A percentile compares a stretch with the other conserved stretches of the same genome.
These are phyloP conservation scores for Catharus fuscescens DNA, from an alignment of 2,113 vertebrate genomes.

Conservation along the genomic window DNA sequence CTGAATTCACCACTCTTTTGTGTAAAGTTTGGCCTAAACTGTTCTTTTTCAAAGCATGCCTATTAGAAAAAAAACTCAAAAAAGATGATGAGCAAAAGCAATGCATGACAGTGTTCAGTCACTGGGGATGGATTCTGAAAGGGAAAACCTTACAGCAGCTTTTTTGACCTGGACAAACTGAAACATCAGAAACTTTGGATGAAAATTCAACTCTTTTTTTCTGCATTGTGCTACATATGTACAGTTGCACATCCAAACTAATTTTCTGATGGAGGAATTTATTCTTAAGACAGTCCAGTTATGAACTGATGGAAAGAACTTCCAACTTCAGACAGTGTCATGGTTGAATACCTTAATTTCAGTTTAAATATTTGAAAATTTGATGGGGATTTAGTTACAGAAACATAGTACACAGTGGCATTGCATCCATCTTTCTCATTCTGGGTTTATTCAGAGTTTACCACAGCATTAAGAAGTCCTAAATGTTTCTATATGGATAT, in stretches of 20 bases:
- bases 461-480: not conserved
- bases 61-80: not conserved
- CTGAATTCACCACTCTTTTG: not conserved
- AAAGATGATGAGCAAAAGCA: not conserved
- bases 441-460: not conserved
- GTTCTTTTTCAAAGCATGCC: accelerated
- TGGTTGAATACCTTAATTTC: not conserved
- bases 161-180: not conserved
- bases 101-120: not conserved
- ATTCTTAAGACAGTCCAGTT: not conserved
- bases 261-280: not conserved
- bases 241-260: not conserved
- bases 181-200: not conserved
- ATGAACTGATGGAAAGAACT: not conserved
- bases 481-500: not conserved
- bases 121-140: not conserved
- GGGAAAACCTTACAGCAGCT: not conserved
- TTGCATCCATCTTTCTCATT: not conserved
- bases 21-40: not conserved
- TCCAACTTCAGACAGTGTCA: not conserved
- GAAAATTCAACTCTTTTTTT: not conserved
- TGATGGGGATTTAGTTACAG: not conserved
- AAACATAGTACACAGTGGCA: not conserved
- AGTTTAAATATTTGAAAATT: not conserved
- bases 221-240: not conserved